phyloP scores from a whole-genome alignment of 1,140 invertebrate genomes.

The Idris sp. region DNA sequence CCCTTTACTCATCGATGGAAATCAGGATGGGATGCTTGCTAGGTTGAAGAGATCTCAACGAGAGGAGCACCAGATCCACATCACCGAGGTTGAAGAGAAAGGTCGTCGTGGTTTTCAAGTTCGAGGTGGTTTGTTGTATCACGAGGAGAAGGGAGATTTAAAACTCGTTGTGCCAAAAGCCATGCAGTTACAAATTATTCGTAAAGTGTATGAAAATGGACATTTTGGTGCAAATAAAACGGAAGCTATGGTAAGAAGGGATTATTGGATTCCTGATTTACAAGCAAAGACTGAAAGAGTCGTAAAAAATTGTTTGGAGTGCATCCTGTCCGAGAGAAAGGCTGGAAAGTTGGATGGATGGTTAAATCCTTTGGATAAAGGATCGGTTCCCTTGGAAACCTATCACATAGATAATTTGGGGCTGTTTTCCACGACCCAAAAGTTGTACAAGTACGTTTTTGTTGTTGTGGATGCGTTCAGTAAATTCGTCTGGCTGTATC shows the following conservation, averaged over 20 bases:
- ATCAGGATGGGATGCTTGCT: too few relatives aligned
- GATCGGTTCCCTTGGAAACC: not conserved
- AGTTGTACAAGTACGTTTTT: not conserved
- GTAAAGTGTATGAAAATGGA: not conserved
- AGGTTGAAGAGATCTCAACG: too few relatives aligned
- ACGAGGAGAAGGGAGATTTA: not conserved
- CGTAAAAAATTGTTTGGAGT: not conserved
- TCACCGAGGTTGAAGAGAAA: too few relatives aligned
- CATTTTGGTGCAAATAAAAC: slow-evolving; percentile 1
- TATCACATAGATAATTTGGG: not conserved
- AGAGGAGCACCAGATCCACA: too few relatives aligned
- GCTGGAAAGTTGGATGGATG: slow-evolving; percentile 4
- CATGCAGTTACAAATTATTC: not conserved
- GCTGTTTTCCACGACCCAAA: not conserved
- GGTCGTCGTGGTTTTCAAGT: too few relatives aligned
- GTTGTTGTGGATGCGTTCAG: slow-evolving; percentile 1
- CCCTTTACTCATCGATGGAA: too few relatives aligned
- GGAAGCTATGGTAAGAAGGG: not conserved
- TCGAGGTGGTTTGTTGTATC: too few relatives aligned
- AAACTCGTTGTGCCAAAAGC: not conserved
- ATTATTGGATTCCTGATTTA: slow-evolving; percentile 11
- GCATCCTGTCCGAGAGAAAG: slow-evolving; percentile 7
- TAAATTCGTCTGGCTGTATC: slow-evolving; percentile 1
- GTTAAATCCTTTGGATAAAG: slow-evolving; percentile 6
- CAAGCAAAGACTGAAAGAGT: not conserved